A percentile compares a stretch with the other conserved stretches of the same genome.
Evolutionary conservation across 2,888 invertebrate genomes (phyloP).

Genomic region (Vanessa cardui): DNA sequence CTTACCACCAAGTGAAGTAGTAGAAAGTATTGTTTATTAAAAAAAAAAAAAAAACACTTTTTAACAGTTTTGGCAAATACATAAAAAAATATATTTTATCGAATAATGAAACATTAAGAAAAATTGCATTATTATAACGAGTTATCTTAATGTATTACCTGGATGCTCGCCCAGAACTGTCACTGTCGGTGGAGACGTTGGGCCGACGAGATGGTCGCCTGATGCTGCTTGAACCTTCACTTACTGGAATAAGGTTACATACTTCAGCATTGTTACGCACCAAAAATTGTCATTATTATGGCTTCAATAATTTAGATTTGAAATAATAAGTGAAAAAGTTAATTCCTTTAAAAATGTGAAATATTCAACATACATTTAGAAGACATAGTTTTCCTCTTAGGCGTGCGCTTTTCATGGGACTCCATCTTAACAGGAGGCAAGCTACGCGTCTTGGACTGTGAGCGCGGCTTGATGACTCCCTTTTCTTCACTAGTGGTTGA

Average conservation of each 20-base stretch:
- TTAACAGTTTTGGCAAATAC: too few relatives aligned
- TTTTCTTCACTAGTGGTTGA: constrained; percentile 68
- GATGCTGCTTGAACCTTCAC: constrained; percentile 58
- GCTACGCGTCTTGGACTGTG: constrained; percentile 69
- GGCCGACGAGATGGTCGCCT: constrained; percentile 70
- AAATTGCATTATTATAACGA: too few relatives aligned
- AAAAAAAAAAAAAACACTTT: too few relatives aligned
- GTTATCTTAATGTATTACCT: constrained; percentile 57
- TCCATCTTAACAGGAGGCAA: constrained; percentile 60
- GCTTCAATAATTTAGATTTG: too few relatives aligned
- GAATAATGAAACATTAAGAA: too few relatives aligned
- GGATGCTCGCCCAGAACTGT: constrained; percentile 77
- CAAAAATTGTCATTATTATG: too few relatives aligned
- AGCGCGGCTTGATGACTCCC: constrained; percentile 59
- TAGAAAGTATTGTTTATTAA: too few relatives aligned
- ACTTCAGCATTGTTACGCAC: too few relatives aligned
- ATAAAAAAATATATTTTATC: too few relatives aligned
- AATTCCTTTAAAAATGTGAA: not conserved
- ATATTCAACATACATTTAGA: constrained; percentile 62
- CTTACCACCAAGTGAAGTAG: too few relatives aligned
- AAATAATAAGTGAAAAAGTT: not conserved
- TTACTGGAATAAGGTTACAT: constrained; percentile 41
- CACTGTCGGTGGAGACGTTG: constrained; percentile 73
- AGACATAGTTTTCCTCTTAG: constrained; percentile 64
- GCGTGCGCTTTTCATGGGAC: constrained; percentile 62